Conservation (phyloP, 2,797 vertebrate species). For the Lacerta bilineata region DNA sequence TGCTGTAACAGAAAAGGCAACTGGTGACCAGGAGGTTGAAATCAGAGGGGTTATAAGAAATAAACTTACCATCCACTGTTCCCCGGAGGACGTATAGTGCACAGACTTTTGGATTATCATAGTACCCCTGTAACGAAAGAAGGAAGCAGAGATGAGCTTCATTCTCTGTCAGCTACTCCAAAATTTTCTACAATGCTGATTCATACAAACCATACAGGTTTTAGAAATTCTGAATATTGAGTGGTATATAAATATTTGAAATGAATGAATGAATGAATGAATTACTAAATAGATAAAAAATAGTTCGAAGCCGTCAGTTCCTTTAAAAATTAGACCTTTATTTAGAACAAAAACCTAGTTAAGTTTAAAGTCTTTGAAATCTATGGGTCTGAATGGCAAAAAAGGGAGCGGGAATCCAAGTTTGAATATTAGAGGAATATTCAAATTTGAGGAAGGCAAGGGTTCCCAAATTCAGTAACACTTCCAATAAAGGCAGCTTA, state of each 20-base stretch:
- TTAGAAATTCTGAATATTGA: no score
- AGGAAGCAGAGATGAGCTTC: not conserved
- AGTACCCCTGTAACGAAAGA: constrained; percentile 88
- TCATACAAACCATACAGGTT: no score
- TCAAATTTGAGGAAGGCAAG: not conserved
- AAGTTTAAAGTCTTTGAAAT: not conserved
- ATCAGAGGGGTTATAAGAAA: constrained; percentile 13
- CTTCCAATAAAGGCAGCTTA: no score
- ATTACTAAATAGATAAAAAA: no score
- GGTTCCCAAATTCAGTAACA: not conserved
- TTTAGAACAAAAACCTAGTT: not conserved
- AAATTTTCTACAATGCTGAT: no score
- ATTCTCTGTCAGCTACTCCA: not conserved
- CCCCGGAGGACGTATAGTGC: constrained; percentile 97
- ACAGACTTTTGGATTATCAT: constrained; percentile 99
- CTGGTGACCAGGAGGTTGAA: constrained; percentile 51
- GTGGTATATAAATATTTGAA: no score
- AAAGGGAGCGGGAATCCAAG: no score
- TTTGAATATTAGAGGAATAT: not conserved
- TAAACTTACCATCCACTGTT: constrained; percentile 91
- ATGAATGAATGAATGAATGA: no score
- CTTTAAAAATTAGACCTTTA: not conserved
- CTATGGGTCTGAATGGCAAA: not conserved
- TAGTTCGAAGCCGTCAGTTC: not conserved
- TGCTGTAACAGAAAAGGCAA: constrained; percentile 62